Evolutionary conservation across 1,140 invertebrate genomes (phyloP).

Genomic region (Helicoverpa zea): DNA sequence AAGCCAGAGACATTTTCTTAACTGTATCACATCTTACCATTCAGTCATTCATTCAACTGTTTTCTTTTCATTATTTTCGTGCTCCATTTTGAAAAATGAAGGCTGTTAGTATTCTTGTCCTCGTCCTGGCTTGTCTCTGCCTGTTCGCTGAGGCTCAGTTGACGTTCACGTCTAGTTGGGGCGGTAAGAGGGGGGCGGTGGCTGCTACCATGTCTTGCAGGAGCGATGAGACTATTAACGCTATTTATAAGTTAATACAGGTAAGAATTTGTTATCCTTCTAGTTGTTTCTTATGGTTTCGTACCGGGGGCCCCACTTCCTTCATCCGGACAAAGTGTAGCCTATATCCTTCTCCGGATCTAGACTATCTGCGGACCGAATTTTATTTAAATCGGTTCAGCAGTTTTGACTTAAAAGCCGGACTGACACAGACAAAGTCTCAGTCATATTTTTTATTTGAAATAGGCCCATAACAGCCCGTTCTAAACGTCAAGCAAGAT

Average conservation of each 20-base stretch:
- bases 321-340: too few species aligned
- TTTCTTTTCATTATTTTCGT: neutral
- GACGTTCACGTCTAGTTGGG: slow-evolving; percentile 81
- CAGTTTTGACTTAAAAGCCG: too few species aligned
- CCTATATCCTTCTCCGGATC: too few species aligned
- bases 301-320: too few species aligned
- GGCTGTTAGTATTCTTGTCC: slow-evolving; percentile 63
- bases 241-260: slow-evolving; percentile 79
- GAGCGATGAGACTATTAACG: slow-evolving; percentile 70
- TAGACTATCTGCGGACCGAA: too few species aligned
- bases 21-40: slow-evolving; percentile 7
- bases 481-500: too few species aligned
- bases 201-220: slow-evolving; percentile 64
- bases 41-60: neutral
- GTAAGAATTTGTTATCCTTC: slow-evolving; percentile 52
- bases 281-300: too few species aligned
- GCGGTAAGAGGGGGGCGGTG: slow-evolving; percentile 70
- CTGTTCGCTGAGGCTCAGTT: slow-evolving; percentile 70
- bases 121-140: slow-evolving; percentile 67
- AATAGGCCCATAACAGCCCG: too few species aligned
- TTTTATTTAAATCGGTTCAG: too few species aligned
- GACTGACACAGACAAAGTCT: too few species aligned
- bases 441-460: too few species aligned
- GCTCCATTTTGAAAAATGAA: slow-evolving; percentile 62
- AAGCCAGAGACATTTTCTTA: neutral